Base-by-base conservation (phyloP, 2,113 vertebrate genomes). In the Neomonachus schauinslandi region DNA sequence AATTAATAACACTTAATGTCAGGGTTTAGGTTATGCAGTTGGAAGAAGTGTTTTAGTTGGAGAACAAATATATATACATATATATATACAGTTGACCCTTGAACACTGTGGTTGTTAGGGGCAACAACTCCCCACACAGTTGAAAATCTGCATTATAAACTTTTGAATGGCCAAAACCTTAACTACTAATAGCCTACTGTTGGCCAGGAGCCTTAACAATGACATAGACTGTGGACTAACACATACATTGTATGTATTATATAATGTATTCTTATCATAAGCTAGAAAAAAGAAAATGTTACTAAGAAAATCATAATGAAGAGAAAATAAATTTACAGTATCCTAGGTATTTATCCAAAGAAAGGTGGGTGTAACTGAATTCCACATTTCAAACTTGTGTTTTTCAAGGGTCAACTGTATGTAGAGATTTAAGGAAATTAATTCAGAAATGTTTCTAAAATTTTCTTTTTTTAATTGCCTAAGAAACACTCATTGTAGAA, bases 381-480 rank as follows among this genome's bases (percentile, higher is more conserved):
- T 76, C 36, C 72, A 49, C 42, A 76, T 42, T 46, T 76, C 24
- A 76, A 77, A 31, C 26, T 24, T 31, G 72, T 74, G 39, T 76
- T 76, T 24, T 46, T 77, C 74, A 5, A 77, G 74, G 26, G 42
- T 77, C 42, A 77, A 31, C 74, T 74, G 2, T 74, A 49, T 59
- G 31, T 89, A 93, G 74, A 19, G 33, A 77, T 91, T 85, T 91
- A 85, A 93, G 57, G 51, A 95, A 83, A 36, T 94, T 46, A 71
- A 79, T 84, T 92, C 65, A 90, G 24, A 84, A 91, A 91, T 9
- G 31, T 81, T 89, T 49, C 24, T 9, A 69, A 88, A 82, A 65
- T 24, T 91, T 89, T 39, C 13, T 89, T 74, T 24, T 77, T 42
- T 65, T n/a, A 76, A 53, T 65, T 72, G 65, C 24, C 0, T 69